Conservation (phyloP, 2,113 vertebrate species). For the Nothoprocta perdicaria region DNA sequence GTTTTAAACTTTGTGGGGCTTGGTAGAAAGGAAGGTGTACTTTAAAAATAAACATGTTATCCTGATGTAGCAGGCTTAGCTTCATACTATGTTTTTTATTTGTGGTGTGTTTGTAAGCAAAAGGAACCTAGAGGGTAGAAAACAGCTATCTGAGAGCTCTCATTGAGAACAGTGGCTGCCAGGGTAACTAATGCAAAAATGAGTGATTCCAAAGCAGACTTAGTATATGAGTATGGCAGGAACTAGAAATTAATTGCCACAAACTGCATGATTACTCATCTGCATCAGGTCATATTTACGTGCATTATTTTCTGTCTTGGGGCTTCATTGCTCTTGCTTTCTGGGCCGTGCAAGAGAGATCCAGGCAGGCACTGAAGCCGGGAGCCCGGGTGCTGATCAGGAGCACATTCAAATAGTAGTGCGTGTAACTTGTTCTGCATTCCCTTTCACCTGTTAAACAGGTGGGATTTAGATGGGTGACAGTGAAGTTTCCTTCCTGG, state of each 20-base stretch:
- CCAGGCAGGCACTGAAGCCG: neutral
- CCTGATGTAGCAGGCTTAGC: neutral
- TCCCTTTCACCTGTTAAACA: neutral
- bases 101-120: neutral
- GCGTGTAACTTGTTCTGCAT: neutral
- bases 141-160: neutral
- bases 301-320: neutral
- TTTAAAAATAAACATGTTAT: neutral
- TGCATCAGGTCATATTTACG: conserved; percentile 1
- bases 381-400: neutral
- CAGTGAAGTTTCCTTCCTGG: neutral
- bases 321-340: neutral
- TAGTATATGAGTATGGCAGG: conserved; percentile 1
- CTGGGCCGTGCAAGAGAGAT: neutral
- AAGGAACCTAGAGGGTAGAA: neutral
- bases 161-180: neutral
- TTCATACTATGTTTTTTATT: neutral
- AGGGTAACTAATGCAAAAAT: neutral
- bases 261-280: conserved; percentile 12
- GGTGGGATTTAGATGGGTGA: neutral
- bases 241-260: conserved; percentile 46
- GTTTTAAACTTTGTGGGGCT: neutral
- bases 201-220: conserved; percentile 7
- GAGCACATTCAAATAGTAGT: neutral
- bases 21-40: neutral